Percentiles rank a stretch among this genome's conserved stretches.
Conservation (phyloP, 2,888 invertebrate species). For the Malthinus flaveolus region DNA sequence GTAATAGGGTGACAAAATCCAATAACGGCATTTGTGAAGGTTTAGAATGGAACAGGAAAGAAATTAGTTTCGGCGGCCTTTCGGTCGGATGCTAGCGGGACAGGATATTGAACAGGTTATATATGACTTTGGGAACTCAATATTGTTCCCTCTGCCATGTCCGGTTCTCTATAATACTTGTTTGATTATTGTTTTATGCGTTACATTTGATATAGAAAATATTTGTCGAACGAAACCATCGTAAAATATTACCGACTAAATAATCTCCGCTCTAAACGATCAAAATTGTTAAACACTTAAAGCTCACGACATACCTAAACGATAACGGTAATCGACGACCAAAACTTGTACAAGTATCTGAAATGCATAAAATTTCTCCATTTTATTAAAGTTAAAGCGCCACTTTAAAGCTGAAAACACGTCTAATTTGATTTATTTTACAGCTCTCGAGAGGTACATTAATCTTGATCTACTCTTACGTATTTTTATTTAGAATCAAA, state of each 20-base stretch:
- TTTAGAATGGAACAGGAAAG: constrained; percentile 39
- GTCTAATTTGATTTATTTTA: too few relatives aligned
- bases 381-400: too few relatives aligned
- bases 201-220: constrained; percentile 40
- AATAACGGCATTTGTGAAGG: constrained; percentile 31
- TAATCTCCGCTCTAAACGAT: neutral
- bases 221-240: constrained; percentile 15
- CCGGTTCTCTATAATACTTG: constrained; percentile 42
- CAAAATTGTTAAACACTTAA: neutral
- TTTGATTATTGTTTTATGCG: constrained; percentile 45
- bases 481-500: too few relatives aligned
- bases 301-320: neutral
- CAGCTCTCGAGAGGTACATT: too few relatives aligned
- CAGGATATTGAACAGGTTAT: constrained; percentile 47
- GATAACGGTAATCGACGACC: neutral
- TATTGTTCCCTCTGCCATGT: constrained; percentile 41
- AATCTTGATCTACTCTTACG: too few relatives aligned
- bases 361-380: too few relatives aligned
- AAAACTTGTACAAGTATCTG: neutral
- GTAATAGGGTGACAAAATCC: constrained; percentile 32
- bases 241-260: neutral
- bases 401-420: too few relatives aligned
- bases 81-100: constrained; percentile 39
- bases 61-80: constrained; percentile 42
- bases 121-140: constrained; percentile 43